Percentiles rank a stretch among this genome's conserved stretches.
phyloP scores from a whole-genome alignment of 2,888 invertebrate species.

The Aricia artaxerxes region DNA sequence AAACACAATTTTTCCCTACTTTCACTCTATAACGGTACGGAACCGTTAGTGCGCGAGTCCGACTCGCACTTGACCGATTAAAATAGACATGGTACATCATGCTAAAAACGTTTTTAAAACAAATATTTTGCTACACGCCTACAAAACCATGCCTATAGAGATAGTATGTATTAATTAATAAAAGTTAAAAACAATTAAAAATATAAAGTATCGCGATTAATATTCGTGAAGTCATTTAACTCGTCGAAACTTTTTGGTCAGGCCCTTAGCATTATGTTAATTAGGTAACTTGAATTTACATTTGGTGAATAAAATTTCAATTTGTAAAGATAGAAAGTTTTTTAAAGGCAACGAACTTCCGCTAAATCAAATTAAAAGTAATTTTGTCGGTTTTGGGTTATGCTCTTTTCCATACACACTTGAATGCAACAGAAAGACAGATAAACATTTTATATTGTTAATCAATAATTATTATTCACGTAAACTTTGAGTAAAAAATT shows the following conservation, averaged over 20 bases:
- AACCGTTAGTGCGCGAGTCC: no score
- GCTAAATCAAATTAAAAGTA: background rate
- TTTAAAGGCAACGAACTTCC: background rate
- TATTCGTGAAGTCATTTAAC: background rate
- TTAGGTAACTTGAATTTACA: background rate
- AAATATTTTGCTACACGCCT: background rate
- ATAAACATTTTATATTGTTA: background rate
- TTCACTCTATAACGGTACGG: no score
- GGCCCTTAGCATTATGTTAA: background rate
- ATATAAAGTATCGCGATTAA: background rate
- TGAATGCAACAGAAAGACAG: background rate
- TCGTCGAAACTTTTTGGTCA: conserved; percentile 1
- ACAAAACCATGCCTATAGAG: background rate
- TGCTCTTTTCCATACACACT: background rate
- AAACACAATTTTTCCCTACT: no score
- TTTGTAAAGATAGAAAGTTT: background rate
- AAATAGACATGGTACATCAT: no score
- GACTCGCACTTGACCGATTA: no score
- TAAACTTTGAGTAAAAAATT: background rate
- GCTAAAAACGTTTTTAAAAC: background rate
- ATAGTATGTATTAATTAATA: background rate
- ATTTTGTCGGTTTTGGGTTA: background rate
- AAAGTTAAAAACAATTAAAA: background rate
- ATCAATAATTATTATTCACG: no score
- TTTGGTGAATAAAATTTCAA: conserved; percentile 10